Conservation (phyloP, 2,888 invertebrate genomes). For the Trachelus tabidus region DNA sequence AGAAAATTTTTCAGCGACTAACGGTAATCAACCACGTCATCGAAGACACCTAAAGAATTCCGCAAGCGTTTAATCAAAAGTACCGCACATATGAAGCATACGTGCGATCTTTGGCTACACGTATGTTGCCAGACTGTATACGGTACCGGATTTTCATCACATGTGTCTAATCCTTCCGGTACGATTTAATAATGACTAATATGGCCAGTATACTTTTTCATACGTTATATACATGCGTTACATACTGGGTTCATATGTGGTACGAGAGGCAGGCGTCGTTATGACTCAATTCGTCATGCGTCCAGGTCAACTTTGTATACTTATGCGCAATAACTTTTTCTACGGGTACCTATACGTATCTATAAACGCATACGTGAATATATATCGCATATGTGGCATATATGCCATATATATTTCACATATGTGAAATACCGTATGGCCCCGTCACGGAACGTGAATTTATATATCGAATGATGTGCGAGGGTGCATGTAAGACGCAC, state of each 20-base stretch:
- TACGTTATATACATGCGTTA: neutral
- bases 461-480: conserved; percentile 32
- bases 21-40: no score
- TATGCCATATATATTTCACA: no score
- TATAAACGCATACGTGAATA: neutral
- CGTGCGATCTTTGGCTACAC: no score
- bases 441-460: conserved; percentile 22
- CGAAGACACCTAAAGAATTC: no score
- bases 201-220: neutral
- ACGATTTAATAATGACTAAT: neutral
- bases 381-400: no score
- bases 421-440: conserved; percentile 9
- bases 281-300: conserved; percentile 29
- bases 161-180: neutral
- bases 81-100: no score
- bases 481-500: conserved; percentile 29
- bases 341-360: no score
- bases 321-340: neutral
- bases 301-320: neutral
- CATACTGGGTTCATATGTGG: conserved; percentile 27
- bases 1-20: no score
- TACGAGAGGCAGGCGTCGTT: conserved; percentile 34
- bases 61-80: no score
- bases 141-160: no score
- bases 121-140: no score